A percentile compares a stretch with the other conserved stretches of the same genome.
phyloP scores from a whole-genome alignment of 2,113 vertebrate genomes.

The Elanoides forficatus region DNA sequence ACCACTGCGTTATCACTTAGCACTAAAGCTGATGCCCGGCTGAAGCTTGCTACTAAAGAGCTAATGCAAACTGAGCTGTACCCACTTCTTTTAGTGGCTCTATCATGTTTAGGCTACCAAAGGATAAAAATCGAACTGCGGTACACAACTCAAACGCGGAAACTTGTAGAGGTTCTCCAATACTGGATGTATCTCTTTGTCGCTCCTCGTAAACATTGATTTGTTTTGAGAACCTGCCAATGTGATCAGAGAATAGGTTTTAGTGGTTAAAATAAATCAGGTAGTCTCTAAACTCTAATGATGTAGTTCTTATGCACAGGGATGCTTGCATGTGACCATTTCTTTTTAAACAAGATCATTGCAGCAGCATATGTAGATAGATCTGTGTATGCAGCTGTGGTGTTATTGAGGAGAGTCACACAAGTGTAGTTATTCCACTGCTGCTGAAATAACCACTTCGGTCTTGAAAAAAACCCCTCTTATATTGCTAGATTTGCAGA shows the following conservation, averaged over 20 bases:
- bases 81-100: neutral
- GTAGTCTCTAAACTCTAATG: neutral
- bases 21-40: neutral
- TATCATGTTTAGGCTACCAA: neutral
- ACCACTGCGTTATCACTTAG: neutral
- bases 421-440: neutral
- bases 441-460: neutral
- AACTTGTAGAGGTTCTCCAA: neutral
- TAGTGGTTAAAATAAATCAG: neutral
- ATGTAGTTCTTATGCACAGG: neutral
- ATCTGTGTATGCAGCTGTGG: neutral
- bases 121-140: neutral
- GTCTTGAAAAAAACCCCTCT: neutral
- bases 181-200: neutral
- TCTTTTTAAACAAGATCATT: neutral
- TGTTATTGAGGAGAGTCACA: neutral
- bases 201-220: neutral
- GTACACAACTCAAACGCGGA: rapidly evolving
- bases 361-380: neutral
- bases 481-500: neutral
- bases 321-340: neutral
- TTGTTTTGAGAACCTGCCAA: neutral
- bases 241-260: neutral
- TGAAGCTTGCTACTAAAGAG: neutral
- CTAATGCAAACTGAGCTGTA: neutral